Base-by-base conservation (phyloP, 2,888 invertebrate genomes). In the Platycheirus albimanus region DNA sequence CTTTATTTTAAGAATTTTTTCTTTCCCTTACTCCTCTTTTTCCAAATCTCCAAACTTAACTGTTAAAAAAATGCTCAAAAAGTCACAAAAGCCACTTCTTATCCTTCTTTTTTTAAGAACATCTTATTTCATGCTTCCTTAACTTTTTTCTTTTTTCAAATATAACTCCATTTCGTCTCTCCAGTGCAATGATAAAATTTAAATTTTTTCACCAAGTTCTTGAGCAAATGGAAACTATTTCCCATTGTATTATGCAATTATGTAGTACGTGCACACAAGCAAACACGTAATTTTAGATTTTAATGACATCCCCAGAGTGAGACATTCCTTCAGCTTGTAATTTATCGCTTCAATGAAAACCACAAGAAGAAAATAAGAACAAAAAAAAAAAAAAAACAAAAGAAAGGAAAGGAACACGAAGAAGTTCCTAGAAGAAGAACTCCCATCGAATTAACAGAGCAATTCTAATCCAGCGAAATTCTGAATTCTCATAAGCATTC, bases 341-440 rank as follows among this genome's bases (percentile, higher is more conserved):
- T 76, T 80, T 70, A 64, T 58, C 69, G 80, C 64, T 70, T 45
- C 66, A 72, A 45, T 56, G 58, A 72, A 66, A 72, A 51, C 17
- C 7, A 8, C 49, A 2, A 58, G n/a, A 24, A 58, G 15, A 11
- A 17, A 17, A 8, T 4, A 20, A 20, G 10, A 19, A 11, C 5
- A 13, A 61, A 58, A 28, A 61, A 6, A 15, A 41, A 41, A 13
- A 28, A 41, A 7, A 19, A 15, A 30, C 5, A 24, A 6, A 41
- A 58, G 17, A 38, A 36, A n/a, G n/a, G n/a, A n/a, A n/a, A n/a
- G n/a, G n/a, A n/a, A n/a, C n/a, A n/a, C n/a, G n/a, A n/a, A n/a
- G n/a, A n/a, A 38, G 8, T 13, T 19, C 52, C 19, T 19, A 5
- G 3, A 28, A 38, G 28, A 30, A 70, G 36, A 36, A 36, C 43